A percentile compares a stretch with the other conserved stretches of the same genome.
These are phyloP conservation scores for Neocloeon triangulifer DNA, from an alignment of 1,140 invertebrate species.

Conservation along the genomic window DNA sequence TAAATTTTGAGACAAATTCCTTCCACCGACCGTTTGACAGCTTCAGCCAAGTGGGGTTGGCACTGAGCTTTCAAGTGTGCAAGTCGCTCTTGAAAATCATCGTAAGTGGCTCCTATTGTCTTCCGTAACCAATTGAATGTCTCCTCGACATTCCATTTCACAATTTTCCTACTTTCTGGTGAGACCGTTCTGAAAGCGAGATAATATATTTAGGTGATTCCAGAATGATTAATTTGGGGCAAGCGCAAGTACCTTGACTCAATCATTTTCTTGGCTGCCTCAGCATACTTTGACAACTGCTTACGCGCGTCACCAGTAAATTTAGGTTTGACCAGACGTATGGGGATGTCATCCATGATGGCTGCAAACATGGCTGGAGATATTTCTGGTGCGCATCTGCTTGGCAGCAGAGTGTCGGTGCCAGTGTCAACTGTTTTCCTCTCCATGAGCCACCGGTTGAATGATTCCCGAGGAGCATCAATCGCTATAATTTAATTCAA, in stretches of 20 bases:
- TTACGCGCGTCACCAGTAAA: constrained; percentile 91
- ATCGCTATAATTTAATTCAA: constrained; percentile 39
- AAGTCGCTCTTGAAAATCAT: constrained; percentile 73
- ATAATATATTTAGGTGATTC: background rate
- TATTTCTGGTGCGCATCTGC: constrained; percentile 76
- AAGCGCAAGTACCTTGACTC: constrained; percentile 38
- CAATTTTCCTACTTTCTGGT: constrained; percentile 85
- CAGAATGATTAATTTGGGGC: background rate
- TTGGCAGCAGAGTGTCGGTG: constrained; percentile 67
- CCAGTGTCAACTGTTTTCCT: constrained; percentile 67
- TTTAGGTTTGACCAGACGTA: constrained; percentile 83
- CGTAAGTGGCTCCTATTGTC: constrained; percentile 86
- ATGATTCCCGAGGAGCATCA: constrained; percentile 86
- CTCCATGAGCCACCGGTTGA: constrained; percentile 91
- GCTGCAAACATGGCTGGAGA: constrained; percentile 89
- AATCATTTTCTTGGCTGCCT: constrained; percentile 92
- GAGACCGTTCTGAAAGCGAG: constrained; percentile 41
- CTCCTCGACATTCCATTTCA: constrained; percentile 97
- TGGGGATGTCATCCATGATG: constrained; percentile 96
- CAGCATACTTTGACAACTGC: constrained; percentile 82
- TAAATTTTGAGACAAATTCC: constrained; percentile 91
- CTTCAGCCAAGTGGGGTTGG: constrained; percentile 83
- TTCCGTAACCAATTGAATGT: constrained; percentile 87
- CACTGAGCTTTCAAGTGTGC: constrained; percentile 62
- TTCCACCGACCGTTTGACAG: constrained; percentile 82